Conservation (phyloP, 2,888 invertebrate species). For the Xestia rhomboidea region DNA sequence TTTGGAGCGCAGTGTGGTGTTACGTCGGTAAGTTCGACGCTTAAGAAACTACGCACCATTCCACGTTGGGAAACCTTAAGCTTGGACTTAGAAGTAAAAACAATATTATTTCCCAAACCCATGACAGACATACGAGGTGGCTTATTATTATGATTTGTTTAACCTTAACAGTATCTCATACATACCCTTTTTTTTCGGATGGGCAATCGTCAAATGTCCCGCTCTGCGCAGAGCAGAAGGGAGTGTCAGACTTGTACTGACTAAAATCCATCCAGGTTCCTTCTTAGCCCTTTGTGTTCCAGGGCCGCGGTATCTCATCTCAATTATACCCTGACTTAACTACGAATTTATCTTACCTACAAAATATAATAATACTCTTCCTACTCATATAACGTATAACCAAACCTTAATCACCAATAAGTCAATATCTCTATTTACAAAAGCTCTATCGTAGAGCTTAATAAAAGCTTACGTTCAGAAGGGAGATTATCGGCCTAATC, state of each 20-base stretch:
- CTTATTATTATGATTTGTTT: not conserved
- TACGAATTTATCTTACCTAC: not conserved
- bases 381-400: not conserved
- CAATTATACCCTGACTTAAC: not conserved
- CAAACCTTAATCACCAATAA: constrained; percentile 42
- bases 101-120: not conserved
- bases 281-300: too few relatives aligned
- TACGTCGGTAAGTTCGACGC: too few relatives aligned
- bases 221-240: too few relatives aligned
- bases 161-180: not conserved
- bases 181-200: too few relatives aligned
- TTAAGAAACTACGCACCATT: too few relatives aligned
- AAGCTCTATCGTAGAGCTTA: constrained; percentile 49
- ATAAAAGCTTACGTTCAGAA: constrained; percentile 53
- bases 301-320: not conserved
- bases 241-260: too few relatives aligned
- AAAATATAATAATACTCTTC: constrained; percentile 10
- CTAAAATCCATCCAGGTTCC: too few relatives aligned
- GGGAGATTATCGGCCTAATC: constrained; percentile 59
- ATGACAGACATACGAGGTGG: not conserved
- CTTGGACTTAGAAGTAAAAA: not conserved
- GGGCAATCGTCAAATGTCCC: too few relatives aligned
- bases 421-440: constrained; percentile 45
- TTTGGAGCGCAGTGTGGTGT: too few relatives aligned
- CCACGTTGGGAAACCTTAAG: too few relatives aligned